These are phyloP conservation scores for Lagopus leucura DNA, from an alignment of 2,113 vertebrate species.

Conservation along the genomic window DNA sequence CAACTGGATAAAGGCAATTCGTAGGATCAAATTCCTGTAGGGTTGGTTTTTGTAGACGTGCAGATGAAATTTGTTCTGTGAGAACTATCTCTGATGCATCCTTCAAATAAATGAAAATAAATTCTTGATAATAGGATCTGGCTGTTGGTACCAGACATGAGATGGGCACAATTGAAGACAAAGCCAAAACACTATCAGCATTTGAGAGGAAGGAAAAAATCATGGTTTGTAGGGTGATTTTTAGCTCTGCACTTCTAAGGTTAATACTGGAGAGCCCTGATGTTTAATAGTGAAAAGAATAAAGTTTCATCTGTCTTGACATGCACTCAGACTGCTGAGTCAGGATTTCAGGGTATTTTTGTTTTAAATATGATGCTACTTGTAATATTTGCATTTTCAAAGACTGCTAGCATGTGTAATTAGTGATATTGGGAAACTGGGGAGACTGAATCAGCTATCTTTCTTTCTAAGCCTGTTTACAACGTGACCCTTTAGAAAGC, in stretches of 20 bases:
- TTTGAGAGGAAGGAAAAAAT: background rate
- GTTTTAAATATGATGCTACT: background rate
- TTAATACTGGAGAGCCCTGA: background rate
- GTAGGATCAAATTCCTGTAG: background rate
- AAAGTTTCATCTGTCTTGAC: background rate
- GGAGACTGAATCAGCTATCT: background rate
- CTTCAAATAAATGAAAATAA: background rate
- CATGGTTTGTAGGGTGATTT: accelerated
- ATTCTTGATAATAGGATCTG: background rate
- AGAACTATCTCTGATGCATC: background rate
- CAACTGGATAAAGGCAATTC: slow-evolving; percentile 3
- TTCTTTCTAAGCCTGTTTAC: background rate
- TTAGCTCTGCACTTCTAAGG: background rate
- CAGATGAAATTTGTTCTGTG: background rate
- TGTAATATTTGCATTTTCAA: background rate
- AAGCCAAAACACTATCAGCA: background rate
- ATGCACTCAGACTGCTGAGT: background rate
- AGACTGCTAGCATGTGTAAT: background rate
- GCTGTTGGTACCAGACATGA: accelerated
- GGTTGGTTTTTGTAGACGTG: background rate
- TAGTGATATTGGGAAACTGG: background rate
- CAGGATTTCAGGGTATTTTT: background rate
- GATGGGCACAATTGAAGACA: background rate
- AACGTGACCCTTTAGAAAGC: background rate
- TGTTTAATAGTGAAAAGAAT: background rate